These are phyloP conservation scores for Polypedilum pembai DNA, from an alignment of 1,140 invertebrate species.

Conservation along the genomic window DNA sequence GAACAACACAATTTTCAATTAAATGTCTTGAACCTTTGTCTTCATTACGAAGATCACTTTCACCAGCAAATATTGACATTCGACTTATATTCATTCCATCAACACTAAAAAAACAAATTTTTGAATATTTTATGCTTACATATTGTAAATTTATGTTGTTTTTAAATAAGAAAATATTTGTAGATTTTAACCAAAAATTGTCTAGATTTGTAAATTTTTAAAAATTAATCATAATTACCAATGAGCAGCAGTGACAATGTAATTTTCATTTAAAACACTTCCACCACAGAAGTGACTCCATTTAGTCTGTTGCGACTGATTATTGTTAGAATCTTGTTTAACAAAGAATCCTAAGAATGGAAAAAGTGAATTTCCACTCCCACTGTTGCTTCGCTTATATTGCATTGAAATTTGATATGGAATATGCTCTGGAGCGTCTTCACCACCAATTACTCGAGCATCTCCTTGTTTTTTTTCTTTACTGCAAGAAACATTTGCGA, in stretches of 20 bases:
- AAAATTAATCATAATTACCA: no score
- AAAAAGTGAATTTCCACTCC: background rate
- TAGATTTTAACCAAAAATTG: no score
- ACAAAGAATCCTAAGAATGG: background rate
- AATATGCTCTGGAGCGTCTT: background rate
- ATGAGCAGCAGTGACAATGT: slow-evolving; percentile 13
- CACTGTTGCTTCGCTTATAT: background rate
- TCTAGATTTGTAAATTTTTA: no score
- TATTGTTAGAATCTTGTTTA: background rate
- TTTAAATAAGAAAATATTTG: no score
- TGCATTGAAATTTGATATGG: slow-evolving; percentile 20
- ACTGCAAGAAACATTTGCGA: no score
- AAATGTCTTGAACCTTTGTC: background rate
- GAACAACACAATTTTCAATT: background rate
- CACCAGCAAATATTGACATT: slow-evolving; percentile 15
- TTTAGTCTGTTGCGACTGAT: background rate
- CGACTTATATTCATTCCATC: background rate
- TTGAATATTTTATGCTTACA: background rate
- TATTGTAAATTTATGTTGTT: background rate
- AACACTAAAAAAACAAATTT: background rate
- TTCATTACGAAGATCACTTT: background rate
- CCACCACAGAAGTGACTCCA: slow-evolving; percentile 4
- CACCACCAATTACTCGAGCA: background rate
- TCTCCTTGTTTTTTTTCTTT: background rate
- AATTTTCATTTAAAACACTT: slow-evolving; percentile 22